A percentile compares a stretch with the other conserved stretches of the same genome.
Evolutionary conservation across 2,888 invertebrate genomes (phyloP).

Genomic region (Clostera curtula): DNA sequence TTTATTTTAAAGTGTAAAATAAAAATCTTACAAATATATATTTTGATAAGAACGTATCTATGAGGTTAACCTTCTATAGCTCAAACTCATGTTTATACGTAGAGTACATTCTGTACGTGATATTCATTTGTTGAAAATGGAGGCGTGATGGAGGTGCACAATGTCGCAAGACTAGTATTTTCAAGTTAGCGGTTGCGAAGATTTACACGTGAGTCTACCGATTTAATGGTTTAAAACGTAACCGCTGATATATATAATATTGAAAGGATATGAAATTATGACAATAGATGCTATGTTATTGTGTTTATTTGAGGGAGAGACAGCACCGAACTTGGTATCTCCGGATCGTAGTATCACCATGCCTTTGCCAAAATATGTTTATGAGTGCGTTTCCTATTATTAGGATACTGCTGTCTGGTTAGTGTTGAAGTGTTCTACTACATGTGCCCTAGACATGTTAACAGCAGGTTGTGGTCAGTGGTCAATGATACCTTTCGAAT

Average conservation of each 20-base stretch:
- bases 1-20: too few species aligned
- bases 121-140: conserved; percentile 74
- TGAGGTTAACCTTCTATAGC: conserved; percentile 22
- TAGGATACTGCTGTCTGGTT: too few species aligned
- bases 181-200: conserved; percentile 56
- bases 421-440: too few species aligned
- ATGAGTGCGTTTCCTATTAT: conserved; percentile 12
- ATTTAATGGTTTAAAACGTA: conserved; percentile 39
- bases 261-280: conserved; percentile 24
- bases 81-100: conserved; percentile 20
- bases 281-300: conserved; percentile 28
- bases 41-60: not conserved
- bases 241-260: conserved; percentile 35
- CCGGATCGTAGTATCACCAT: conserved; percentile 44
- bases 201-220: conserved; percentile 45
- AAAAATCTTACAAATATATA: too few species aligned
- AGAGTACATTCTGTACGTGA: conserved; percentile 29
- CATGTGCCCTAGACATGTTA: too few species aligned
- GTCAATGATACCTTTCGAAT: too few species aligned
- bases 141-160: conserved; percentile 63
- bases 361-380: conserved; percentile 27
- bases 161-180: conserved; percentile 55
- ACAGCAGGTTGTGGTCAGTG: too few species aligned
- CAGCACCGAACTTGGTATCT: conserved; percentile 46
- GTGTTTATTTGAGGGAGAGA: conserved; percentile 69